Base-by-base conservation (phyloP, 2,113 vertebrate species). In the Malurus melanocephalus region DNA sequence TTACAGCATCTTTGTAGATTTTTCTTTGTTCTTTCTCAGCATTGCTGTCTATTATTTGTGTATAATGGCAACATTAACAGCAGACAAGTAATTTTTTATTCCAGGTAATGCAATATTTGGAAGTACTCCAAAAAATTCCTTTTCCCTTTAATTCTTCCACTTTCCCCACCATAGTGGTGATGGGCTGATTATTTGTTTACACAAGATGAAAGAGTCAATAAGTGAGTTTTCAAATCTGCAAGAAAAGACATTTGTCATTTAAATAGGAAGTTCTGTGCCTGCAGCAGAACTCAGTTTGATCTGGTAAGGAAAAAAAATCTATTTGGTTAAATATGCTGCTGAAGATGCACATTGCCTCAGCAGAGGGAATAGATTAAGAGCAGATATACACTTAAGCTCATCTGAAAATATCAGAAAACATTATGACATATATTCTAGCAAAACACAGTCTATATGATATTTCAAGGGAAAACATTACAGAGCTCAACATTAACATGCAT, bases 251-350 rank as follows among this genome's bases (percentile, higher is more conserved):
- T 97, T 97, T 97, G 96, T 97, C 97, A 98, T 94, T 87, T 68
- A 90, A 97, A 97, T 93, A 96, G 92, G 94, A 96, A 96, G 94
- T 93, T 93, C 76, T 84, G 48, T 89, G 96, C 96, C 96, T 95
- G 94, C 72, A 92, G 97, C 97, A 96, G 93, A 96, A 92, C 94
- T 77, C 88, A 93, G 95, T 94, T 90, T 94, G 93, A 97, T 96
- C 88, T 85, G 93, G 93, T 96, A 88, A 86, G 52, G 67, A 48
- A 87, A 96, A 96, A 95, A 96, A 95, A 93, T 85, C 93, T 94
- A 96, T 97, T 98, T 97, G 93, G 93, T 94, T 96, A 97, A 97
- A 97, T 97, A 96, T 90, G 96, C 89, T 96, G 95, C 88, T 93
- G 96, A 97, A 94, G 89, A 89, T 95, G 87, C 95, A 57, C 21